Evolutionary conservation across 2,888 invertebrate genomes (phyloP), one percentile per base, ranked within the genome.

Genomic region (Drosophila quinaria): DNA sequence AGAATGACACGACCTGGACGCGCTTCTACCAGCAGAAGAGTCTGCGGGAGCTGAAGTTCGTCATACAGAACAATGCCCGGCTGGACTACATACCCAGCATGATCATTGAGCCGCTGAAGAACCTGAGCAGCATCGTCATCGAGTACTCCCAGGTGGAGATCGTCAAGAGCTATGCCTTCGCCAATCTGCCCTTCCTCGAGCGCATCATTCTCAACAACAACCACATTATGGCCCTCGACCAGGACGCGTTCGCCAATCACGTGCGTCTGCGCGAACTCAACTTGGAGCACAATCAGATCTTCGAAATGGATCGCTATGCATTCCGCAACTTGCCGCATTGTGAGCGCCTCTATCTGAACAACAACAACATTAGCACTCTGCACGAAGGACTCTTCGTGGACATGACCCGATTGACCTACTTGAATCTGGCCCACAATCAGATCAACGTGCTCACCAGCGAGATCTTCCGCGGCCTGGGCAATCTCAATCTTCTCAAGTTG

Each of bases 331-430:
- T 97, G 61, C 96, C 97, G 0, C 94, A 94, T 61, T 93, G 97
- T 74, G 95, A 95, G 82, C 95, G 96, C 73, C 94, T 99, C 42
- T 95, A 95, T 74, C 94, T 99, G 56, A 97, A 97, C 83, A 96
- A 96, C 90, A 99, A 99, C 93, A 96, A 96, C 90, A 94, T 99
- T 79, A 96, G 96, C 70, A 94, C 95, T 37, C 94, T 98, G 74
- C 97, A 97, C 83, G 97, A 97, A 73, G 96, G 96, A 72, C 96
- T 98, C 22, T 97, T 97, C 89, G 94, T 94, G 80, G 94, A 96
- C 78, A 93, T 97, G 90, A 94, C 94, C 59, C 95, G 96, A 85
- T 94, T 98, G 58, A 94, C 96, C 58, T 96, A 96, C 87, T 93
- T 98, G 80, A 97, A 98, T 92, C 93, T 98, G 89, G 96, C 96